Evolutionary conservation across 2,888 invertebrate species (phyloP), one percentile per base, ranked within the genome.

Genomic region (Tanaodytes sp.): DNA sequence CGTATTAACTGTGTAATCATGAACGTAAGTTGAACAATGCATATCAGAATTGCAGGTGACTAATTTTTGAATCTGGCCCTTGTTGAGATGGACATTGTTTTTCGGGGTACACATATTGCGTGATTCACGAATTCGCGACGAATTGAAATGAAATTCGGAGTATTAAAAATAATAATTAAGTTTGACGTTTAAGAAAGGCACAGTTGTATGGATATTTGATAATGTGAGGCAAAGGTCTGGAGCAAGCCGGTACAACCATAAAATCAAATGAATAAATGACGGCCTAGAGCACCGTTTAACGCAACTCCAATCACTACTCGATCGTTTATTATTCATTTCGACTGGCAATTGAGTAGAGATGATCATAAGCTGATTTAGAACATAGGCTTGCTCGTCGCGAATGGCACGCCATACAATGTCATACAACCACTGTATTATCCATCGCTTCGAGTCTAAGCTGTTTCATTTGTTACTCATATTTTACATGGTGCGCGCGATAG

Each of bases 171-270:
- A n/a, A n/a, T n/a, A n/a, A n/a, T n/a, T n/a, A n/a, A n/a, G 48
- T 59, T 64, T 40, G 37, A 49, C 63, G 45, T 31, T 43, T 49
- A 58, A 31, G 18, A 49, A 49, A 46, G 46, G 52, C 30, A 58
- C 45, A 54, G 48, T 58, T 65, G 67, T 36, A 59, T 55, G 36
- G 52, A 37, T 36, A 18, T 36, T 12, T 12, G 30, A 66, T 59
- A 48, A 68, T 43, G 65, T 62, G 63, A 75, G 77, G 78, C 77
- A 77, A 80, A 81, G 82, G 80, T 80, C 81, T 79, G 84, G 83
- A 84, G 82, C 82, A 81, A 83, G 84, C 82, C 83, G 84, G 83
- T 84, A 84, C 84, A 84, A 84, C 83, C 80, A 82, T 79, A 78
- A 20, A 40, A 63, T 20, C 31, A 52, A 61, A 51, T 12, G 46